A percentile compares a stretch with the other conserved stretches of the same genome.
Conservation (phyloP, 2,797 vertebrate species). For the Caiman crocodilus region DNA sequence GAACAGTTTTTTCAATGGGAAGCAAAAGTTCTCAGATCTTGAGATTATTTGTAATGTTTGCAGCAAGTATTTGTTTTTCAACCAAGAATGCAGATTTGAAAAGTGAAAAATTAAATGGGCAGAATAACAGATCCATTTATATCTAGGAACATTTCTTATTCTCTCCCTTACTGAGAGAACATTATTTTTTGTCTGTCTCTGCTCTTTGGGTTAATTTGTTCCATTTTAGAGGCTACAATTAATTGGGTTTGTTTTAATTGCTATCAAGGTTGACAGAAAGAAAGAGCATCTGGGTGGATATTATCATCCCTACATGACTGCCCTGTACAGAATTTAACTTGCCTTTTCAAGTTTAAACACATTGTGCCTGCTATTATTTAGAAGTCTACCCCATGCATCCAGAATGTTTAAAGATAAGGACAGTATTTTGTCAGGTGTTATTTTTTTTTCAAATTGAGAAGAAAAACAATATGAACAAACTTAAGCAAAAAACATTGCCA, state of each 20-base stretch:
- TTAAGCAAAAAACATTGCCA: background rate
- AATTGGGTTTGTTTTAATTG: background rate
- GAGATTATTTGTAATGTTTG: background rate
- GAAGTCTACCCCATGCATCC: background rate
- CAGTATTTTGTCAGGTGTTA: background rate
- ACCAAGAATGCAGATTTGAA: constrained; percentile 9
- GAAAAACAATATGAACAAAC: background rate
- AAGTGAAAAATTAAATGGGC: constrained; percentile 8
- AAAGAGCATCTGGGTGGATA: background rate
- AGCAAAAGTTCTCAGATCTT: background rate
- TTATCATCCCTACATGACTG: background rate
- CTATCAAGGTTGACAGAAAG: background rate
- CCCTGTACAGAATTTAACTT: background rate
- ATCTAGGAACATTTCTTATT: background rate
- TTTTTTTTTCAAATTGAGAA: background rate
- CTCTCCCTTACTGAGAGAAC: background rate
- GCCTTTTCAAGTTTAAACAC: background rate
- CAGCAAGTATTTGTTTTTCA: background rate
- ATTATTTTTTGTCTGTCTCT: background rate
- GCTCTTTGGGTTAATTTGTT: background rate
- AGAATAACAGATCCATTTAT: constrained; percentile 45
- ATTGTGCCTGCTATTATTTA: background rate
- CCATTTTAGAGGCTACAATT: fast-evolving
- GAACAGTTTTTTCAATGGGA: background rate
- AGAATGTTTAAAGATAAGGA: background rate